A percentile compares a stretch with the other conserved stretches of the same genome.
Conservation (phyloP, 1,140 invertebrate species). For the Ips typographus region DNA sequence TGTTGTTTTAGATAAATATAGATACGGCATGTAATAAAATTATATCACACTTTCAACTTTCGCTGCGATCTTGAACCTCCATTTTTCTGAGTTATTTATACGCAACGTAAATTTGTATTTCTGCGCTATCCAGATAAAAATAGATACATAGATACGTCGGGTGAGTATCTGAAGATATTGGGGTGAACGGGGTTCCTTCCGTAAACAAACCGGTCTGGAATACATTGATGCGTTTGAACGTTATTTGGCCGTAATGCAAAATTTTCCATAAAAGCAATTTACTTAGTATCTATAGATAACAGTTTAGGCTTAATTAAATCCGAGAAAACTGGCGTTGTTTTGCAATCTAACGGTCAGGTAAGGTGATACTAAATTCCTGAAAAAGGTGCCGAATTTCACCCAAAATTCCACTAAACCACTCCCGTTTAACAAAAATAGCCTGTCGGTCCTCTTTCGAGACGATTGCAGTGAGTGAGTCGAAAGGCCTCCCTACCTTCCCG, state of each 20-base stretch:
- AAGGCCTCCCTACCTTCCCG: conserved; percentile 40
- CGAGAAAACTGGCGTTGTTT: no score
- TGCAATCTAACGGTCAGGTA: conserved; percentile 19
- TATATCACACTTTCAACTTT: no score
- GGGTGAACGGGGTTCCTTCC: conserved; percentile 6
- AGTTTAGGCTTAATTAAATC: no score
- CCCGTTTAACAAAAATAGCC: conserved; percentile 48
- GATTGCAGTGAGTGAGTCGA: conserved; percentile 24
- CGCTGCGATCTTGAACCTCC: no score
- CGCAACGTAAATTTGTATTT: not conserved
- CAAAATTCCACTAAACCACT: conserved; percentile 42
- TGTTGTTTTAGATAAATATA: no score
- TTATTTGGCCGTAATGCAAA: not conserved
- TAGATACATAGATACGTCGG: conserved; percentile 12
- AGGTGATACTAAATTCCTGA: conserved; percentile 48
- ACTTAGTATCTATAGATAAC: no score
- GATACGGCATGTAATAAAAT: no score
- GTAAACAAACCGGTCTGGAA: not conserved
- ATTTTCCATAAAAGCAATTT: not conserved
- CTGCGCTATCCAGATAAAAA: conserved; percentile 9
- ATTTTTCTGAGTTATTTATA: no score
- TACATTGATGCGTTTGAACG: not conserved
- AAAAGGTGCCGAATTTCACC: conserved; percentile 49
- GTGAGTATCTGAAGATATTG: conserved; percentile 4
- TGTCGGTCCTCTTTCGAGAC: conserved; percentile 46